phyloP scores from a whole-genome alignment of 1,140 invertebrate species.

The Macrobrachium nipponense region DNA sequence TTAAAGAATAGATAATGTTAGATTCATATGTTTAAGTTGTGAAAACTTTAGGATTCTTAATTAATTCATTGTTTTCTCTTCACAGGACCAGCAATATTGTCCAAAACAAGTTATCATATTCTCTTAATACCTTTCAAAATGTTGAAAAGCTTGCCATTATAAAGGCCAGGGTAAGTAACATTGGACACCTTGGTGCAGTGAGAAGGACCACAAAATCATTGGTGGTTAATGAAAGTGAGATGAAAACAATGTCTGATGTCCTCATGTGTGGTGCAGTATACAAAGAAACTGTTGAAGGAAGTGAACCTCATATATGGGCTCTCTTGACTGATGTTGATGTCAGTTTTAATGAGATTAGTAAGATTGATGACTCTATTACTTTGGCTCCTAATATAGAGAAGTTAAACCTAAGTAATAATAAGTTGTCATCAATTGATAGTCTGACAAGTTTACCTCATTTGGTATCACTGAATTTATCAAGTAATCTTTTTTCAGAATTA shows the following conservation, averaged over 20 bases:
- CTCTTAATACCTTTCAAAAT: conserved; percentile 59
- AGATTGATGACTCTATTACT: conserved; percentile 84
- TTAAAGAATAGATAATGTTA: no score
- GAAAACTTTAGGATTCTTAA: not conserved
- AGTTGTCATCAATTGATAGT: conserved; percentile 80
- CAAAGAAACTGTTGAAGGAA: conserved; percentile 70
- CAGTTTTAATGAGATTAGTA: conserved; percentile 81
- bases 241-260: conserved; percentile 77
- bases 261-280: conserved; percentile 82
- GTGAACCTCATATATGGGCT: conserved; percentile 74
- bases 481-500: conserved; percentile 76
- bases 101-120: conserved; percentile 51
- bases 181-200: conserved; percentile 69
- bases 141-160: conserved; percentile 77
- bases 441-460: conserved; percentile 83
- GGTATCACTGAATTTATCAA: conserved; percentile 80
- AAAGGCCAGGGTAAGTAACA: conserved; percentile 71
- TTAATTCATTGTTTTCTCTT: not conserved
- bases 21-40: no score
- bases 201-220: conserved; percentile 77
- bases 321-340: conserved; percentile 79
- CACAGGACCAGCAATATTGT: conserved; percentile 61
- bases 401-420: conserved; percentile 81
- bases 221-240: conserved; percentile 74
- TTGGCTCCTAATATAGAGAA: conserved; percentile 81